A percentile compares a stretch with the other conserved stretches of the same genome.
Evolutionary conservation across 2,797 vertebrate species (phyloP).

Genomic region (Benthosema pterotum): DNA sequence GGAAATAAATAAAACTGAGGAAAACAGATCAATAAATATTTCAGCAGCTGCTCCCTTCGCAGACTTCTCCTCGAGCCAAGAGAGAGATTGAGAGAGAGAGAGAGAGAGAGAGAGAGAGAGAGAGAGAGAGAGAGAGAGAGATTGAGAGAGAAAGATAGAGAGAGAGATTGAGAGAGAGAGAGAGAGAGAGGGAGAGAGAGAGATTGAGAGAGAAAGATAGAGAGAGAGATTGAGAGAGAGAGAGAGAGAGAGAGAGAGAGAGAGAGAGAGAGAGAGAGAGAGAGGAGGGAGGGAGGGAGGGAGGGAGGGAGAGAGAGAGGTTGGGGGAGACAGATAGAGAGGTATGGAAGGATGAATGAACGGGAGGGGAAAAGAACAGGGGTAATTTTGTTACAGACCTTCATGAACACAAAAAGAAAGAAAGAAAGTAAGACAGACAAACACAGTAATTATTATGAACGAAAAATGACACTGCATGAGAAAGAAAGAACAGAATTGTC

Average conservation of each 20-base stretch:
- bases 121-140: conserved; percentile 19
- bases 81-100: conserved; percentile 28
- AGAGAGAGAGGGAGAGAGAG: conserved; percentile 26
- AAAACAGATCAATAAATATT: conserved; percentile 88
- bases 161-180: conserved; percentile 36
- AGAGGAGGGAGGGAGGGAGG: conserved; percentile 20
- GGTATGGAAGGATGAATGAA: conserved; percentile 22
- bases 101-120: conserved; percentile 8
- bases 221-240: conserved; percentile 21
- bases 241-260: conserved; percentile 10
- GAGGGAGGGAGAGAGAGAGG: conserved; percentile 29
- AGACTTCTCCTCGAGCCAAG: conserved; percentile 73
- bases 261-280: conserved; percentile 20
- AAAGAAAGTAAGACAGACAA: not conserved
- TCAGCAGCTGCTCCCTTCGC: conserved; percentile 79
- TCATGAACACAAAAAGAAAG: conserved; percentile 32
- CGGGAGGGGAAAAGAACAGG: conserved; percentile 48
- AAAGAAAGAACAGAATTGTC: conserved; percentile 49
- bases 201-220: not conserved
- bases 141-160: conserved; percentile 9
- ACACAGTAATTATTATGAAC: no score
- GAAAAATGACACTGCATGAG: not conserved
- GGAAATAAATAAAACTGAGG: conserved; percentile 79
- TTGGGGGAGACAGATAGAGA: not conserved
- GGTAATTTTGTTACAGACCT: conserved; percentile 71